Conservation (phyloP, 2,113 vertebrate genomes). For the human region GRCh38 chr1:149689501-149690000, state of each 20-base stretch:
- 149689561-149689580: background rate
- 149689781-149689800: background rate
- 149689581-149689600: background rate
- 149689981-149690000: background rate
- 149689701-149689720: background rate
- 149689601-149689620: background rate
- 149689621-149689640: background rate
- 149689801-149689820: rapidly evolving
- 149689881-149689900: no score
- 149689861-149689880: no score
- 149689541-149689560: background rate
- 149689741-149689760: background rate
- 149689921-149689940: no score
- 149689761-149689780: background rate
- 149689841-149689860: background rate
- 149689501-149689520: background rate
- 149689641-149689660: background rate
- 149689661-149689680: background rate
- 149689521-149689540: background rate
- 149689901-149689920: no score
- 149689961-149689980: background rate
- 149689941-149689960: no score
- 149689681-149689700: background rate
- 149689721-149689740: background rate
- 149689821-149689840: background rate